A percentile compares a stretch with the other conserved stretches of the same genome.
phyloP scores from a whole-genome alignment of 2,113 vertebrate genomes.

The Candoia aspera region DNA sequence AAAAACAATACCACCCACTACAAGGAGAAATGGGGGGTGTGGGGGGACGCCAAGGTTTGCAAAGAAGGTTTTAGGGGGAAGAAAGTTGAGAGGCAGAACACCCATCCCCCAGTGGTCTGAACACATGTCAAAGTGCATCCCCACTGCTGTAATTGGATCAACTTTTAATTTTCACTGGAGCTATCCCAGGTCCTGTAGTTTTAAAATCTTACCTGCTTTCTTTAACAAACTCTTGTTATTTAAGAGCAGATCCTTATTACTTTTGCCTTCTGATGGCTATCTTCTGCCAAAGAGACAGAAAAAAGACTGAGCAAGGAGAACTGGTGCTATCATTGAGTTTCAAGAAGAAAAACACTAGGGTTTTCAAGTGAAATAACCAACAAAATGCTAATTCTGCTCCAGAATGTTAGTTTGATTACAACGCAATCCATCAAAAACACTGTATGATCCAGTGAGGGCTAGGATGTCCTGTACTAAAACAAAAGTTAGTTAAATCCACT shows the following conservation, averaged over 20 bases:
- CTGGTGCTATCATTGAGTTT: not conserved
- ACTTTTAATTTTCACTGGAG: not conserved
- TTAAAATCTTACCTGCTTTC: not conserved
- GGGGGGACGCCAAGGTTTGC: not conserved
- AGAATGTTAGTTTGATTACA: not conserved
- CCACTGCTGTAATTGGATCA: not conserved
- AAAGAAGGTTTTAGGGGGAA: not conserved
- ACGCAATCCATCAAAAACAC: not conserved
- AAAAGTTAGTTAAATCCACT: not conserved
- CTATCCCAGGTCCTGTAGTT: conserved; percentile 13
- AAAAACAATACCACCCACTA: not conserved
- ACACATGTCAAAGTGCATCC: not conserved
- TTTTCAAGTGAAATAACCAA: not conserved
- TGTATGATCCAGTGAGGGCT: not conserved
- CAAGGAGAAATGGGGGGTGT: not conserved
- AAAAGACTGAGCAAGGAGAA: not conserved
- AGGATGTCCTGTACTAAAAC: not conserved
- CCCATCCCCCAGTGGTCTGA: not conserved
- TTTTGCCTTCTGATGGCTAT: not conserved
- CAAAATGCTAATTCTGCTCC: not conserved
- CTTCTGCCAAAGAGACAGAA: not conserved
- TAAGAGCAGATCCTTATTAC: not conserved
- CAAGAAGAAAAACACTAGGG: not conserved
- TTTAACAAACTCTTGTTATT: not conserved
- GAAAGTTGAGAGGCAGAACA: not conserved